These are phyloP conservation scores for Gerosis bhagava DNA, from an alignment of 2,888 invertebrate species.

Conservation along the genomic window DNA sequence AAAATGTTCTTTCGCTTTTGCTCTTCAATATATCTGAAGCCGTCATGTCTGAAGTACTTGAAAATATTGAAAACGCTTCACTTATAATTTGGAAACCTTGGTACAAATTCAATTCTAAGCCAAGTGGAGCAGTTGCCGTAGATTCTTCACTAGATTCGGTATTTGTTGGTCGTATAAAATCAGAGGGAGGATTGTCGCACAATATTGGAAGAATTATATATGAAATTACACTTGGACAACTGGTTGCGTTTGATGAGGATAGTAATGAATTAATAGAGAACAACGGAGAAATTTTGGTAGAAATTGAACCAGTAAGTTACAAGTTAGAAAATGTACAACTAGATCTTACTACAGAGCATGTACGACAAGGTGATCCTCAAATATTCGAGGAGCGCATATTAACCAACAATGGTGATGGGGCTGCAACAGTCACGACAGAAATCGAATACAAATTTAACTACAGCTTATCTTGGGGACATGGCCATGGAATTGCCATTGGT, in stretches of 20 bases:
- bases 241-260: conserved; percentile 85
- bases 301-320: conserved; percentile 90
- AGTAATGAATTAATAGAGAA: conserved; percentile 79
- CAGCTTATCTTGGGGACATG: conserved; percentile 90
- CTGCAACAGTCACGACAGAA: conserved; percentile 86
- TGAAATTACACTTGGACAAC: conserved; percentile 85
- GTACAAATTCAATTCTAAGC: conserved; percentile 85
- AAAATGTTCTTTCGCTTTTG: no score
- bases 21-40: no score
- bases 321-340: conserved; percentile 87
- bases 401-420: conserved; percentile 78
- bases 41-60: conserved; percentile 88
- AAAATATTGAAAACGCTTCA: conserved; percentile 90
- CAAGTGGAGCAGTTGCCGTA: conserved; percentile 86
- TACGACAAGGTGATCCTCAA: conserved; percentile 70
- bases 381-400: conserved; percentile 77
- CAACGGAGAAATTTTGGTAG: conserved; percentile 89
- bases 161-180: conserved; percentile 64
- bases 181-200: conserved; percentile 68
- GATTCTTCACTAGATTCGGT: conserved; percentile 65
- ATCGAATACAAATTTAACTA: conserved; percentile 88
- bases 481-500: conserved; percentile 87
- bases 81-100: conserved; percentile 90
- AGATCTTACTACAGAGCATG: conserved; percentile 76
- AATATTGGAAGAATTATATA: conserved; percentile 88